These are phyloP conservation scores for Tachysurus vachellii DNA, from an alignment of 2,113 vertebrate genomes.

Conservation along the genomic window DNA sequence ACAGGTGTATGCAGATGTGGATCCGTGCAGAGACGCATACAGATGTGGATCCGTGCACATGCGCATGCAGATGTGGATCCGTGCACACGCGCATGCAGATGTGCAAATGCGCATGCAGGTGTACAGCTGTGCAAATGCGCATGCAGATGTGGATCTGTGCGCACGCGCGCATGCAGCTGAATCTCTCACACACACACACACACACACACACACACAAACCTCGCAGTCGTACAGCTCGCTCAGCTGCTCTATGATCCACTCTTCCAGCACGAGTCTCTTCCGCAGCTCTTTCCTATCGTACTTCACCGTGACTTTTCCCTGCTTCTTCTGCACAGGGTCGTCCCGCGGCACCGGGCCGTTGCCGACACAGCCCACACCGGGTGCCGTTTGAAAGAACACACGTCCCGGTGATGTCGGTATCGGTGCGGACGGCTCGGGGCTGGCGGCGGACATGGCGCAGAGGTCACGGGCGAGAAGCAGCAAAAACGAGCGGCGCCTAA, in stretches of 20 bases:
- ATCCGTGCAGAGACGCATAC: neutral
- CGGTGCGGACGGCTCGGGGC: slow-evolving; percentile 73
- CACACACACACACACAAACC: slow-evolving; percentile 69
- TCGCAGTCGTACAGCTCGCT: slow-evolving; percentile 92
- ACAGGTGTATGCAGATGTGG: neutral
- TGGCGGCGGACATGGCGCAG: slow-evolving; percentile 75
- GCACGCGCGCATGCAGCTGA: neutral
- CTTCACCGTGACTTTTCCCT: slow-evolving; percentile 97
- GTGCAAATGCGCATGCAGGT: neutral
- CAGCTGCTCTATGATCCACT: slow-evolving; percentile 97
- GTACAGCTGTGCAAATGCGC: too few relatives aligned
- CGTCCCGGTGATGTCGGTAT: slow-evolving; percentile 72
- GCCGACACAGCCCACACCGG: slow-evolving; percentile 74
- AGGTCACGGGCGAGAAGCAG: slow-evolving; percentile 2
- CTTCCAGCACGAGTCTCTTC: slow-evolving; percentile 90
- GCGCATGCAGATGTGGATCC: neutral
- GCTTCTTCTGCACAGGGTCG: slow-evolving; percentile 83
- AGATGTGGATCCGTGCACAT: too few relatives aligned
- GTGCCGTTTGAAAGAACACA: slow-evolving; percentile 86
- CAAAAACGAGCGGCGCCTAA: slow-evolving; percentile 33
- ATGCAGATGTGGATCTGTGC: neutral
- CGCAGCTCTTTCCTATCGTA: slow-evolving; percentile 96
- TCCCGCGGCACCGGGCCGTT: slow-evolving; percentile 71
- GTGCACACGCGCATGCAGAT: too few relatives aligned
- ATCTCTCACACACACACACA: neutral